These are phyloP conservation scores for Albula goreensis DNA, from an alignment of 2,113 vertebrate species.

Conservation along the genomic window DNA sequence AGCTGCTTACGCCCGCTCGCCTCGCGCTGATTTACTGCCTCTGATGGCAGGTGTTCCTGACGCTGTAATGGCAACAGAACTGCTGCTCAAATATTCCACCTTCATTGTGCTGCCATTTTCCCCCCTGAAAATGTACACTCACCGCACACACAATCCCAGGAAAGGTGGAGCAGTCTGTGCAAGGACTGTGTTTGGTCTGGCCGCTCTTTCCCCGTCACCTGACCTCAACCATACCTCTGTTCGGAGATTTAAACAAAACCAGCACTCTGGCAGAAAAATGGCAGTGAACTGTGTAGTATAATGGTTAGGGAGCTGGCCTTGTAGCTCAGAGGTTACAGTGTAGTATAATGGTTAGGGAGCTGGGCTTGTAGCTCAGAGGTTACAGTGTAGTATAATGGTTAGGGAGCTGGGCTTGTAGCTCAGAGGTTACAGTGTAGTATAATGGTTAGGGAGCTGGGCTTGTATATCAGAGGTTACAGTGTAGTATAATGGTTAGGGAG, in stretches of 20 bases:
- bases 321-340: no score
- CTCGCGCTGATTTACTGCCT: neutral
- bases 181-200: neutral
- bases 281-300: no score
- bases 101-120: neutral
- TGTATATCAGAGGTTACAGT: no score
- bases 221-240: neutral
- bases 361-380: no score
- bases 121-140: neutral
- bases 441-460: no score
- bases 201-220: neutral
- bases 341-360: no score
- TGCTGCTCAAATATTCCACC: neutral
- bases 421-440: no score
- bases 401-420: no score
- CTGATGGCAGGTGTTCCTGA: neutral
- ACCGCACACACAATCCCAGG: neutral
- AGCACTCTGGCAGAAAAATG: no score
- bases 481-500: no score
- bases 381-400: no score
- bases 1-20: neutral
- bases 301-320: no score
- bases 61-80: neutral
- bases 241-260: neutral
- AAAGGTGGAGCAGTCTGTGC: neutral